Conservation (phyloP, 2,113 vertebrate genomes). For the Boulengeromyrus knoepffleri region DNA sequence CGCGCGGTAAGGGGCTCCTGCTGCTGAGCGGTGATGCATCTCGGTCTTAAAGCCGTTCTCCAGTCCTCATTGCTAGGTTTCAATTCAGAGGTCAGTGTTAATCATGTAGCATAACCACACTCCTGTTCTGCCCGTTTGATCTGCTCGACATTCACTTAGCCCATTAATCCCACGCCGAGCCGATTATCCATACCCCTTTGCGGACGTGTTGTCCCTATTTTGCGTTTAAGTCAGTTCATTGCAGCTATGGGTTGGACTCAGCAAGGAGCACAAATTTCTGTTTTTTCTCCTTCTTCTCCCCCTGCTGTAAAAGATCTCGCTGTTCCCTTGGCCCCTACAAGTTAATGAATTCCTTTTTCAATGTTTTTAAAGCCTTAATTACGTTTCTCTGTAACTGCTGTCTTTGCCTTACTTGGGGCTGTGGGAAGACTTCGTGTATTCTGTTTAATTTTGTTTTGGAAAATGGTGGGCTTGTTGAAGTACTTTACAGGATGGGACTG, state of each 20-base stretch:
- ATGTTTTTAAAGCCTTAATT: slow-evolving; percentile 30
- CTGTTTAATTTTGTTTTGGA: background rate
- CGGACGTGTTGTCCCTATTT: background rate
- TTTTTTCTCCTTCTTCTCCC: background rate
- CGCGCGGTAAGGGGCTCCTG: background rate
- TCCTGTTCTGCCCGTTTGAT: background rate
- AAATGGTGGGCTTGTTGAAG: background rate
- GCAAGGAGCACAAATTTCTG: background rate
- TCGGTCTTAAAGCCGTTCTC: background rate
- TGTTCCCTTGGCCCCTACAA: slow-evolving; percentile 15
- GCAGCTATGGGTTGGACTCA: background rate
- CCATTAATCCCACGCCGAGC: background rate
- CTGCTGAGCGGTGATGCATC: background rate
- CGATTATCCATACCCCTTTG: background rate
- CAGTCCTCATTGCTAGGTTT: background rate
- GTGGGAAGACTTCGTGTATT: background rate
- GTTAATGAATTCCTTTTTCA: slow-evolving; percentile 39
- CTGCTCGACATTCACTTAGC: background rate
- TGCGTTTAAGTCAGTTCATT: slow-evolving; percentile 16
- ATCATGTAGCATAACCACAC: background rate
- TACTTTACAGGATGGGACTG: background rate
- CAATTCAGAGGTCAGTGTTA: background rate
- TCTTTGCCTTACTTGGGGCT: background rate
- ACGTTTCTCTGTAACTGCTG: background rate
- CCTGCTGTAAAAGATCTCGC: background rate